phyloP scores from a whole-genome alignment of 2,113 vertebrate species.

The Aldabrachelys gigantea region DNA sequence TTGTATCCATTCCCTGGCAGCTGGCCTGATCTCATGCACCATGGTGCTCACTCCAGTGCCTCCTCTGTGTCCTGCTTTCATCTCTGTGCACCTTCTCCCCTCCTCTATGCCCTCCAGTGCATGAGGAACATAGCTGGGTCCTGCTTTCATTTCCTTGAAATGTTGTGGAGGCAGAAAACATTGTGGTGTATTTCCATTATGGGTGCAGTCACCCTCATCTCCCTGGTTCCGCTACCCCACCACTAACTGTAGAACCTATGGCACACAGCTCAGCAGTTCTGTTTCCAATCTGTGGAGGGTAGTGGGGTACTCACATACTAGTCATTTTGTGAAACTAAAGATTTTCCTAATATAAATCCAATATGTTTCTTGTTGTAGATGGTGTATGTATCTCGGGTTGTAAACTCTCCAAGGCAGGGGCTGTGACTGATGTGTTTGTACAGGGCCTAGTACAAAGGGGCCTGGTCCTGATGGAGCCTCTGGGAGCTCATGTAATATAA shows the following conservation, averaged over 20 bases:
- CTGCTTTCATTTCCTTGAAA: not conserved
- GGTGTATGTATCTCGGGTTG: not conserved
- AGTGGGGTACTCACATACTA: not conserved
- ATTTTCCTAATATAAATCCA: not conserved
- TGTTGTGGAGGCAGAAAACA: not conserved
- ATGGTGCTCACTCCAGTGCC: not conserved
- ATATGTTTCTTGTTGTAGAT: not conserved
- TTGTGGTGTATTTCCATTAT: not conserved
- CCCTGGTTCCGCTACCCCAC: not conserved
- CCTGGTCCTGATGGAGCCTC: fast-evolving
- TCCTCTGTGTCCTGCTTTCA: not conserved
- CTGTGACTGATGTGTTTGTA: not conserved
- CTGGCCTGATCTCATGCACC: not conserved
- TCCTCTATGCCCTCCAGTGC: not conserved
- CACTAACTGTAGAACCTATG: not conserved
- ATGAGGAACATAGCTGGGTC: not conserved
- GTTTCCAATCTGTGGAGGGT: not conserved
- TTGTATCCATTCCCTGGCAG: not conserved
- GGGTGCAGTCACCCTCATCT: not conserved
- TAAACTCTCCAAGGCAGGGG: not conserved
- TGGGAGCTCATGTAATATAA: not conserved
- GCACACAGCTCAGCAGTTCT: not conserved
- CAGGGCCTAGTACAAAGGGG: not conserved
- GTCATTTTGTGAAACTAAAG: not conserved
- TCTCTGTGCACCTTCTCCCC: not conserved